Evolutionary conservation across 1,140 invertebrate genomes (phyloP), one percentile per base, ranked within the genome.

Genomic region (Latrodectus geometricus): DNA sequence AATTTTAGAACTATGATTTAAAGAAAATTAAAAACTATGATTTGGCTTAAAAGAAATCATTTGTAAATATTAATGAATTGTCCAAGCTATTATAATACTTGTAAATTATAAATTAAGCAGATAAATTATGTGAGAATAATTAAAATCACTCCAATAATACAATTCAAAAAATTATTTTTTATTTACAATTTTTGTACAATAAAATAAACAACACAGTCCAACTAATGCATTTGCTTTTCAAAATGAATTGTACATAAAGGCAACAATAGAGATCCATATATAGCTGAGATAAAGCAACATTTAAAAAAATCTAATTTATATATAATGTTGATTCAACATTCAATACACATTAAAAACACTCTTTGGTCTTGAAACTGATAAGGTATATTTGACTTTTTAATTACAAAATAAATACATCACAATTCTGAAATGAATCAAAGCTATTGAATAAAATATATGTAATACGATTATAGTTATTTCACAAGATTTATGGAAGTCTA

Each of bases 121-220:
- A n/a, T 35, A 35, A 35, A 35, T 3, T 35, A 35, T 35, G 35
- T 35, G 35, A 35, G 35, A 23, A 50, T 2, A 76, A 35, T 17
- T n/a, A 56, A 56, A 68, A 78, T 21, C 61, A 65, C 21, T 50
- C 48, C 61, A 70, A 81, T 54, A 11, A 70, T 50, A 49, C 35
- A 79, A 79, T 50, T 70, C 70, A 54, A 69, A 81, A 81, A 81
- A 81, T 69, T 81, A 35, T 69, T 72, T 81, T 81, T 81, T 81
- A 81, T 81, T 81, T 81, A 81, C 79, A 81, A 70, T 23, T 17
- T 81, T 81, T 81, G 52, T 81, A 81, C 79, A 81, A 81, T 50
- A 81, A 72, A 81, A 50, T 70, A 81, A 81, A 81, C 79, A 72
- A 70, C 48, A 79, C 21, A 56, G 66, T 81, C 56, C 21, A 81